Conservation (phyloP, 2,888 invertebrate species). For the Parthenolecanium corni region DNA sequence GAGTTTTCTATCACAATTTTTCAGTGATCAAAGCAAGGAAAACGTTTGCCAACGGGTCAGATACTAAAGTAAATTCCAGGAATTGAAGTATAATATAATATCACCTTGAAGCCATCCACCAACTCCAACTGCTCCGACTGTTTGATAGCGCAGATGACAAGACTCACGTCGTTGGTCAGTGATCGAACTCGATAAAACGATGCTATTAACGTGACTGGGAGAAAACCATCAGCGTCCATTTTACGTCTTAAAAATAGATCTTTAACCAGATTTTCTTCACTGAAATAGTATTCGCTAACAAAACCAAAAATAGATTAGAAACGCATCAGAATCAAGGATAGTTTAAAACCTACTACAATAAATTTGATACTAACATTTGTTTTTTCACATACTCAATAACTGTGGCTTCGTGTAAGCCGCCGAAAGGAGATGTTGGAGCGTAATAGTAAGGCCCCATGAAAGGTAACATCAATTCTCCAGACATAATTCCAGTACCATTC, state of each 20-base stretch:
- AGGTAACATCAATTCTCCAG: slow-evolving; percentile 41
- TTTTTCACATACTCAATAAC: slow-evolving; percentile 75
- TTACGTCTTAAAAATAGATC: slow-evolving; percentile 94
- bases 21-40: too few species aligned
- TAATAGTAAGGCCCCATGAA: slow-evolving; percentile 52
- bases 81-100: too few species aligned
- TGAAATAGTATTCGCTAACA: slow-evolving; percentile 94
- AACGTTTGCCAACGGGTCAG: too few species aligned
- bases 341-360: not conserved
- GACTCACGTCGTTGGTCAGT: slow-evolving; percentile 68
- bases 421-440: slow-evolving; percentile 45
- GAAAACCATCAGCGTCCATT: slow-evolving; percentile 89
- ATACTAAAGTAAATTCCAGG: too few species aligned
- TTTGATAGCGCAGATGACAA: slow-evolving; percentile 73
- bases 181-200: slow-evolving; percentile 89
- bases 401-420: slow-evolving; percentile 50
- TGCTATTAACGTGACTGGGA: slow-evolving; percentile 85
- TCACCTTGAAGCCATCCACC: slow-evolving; percentile 58
- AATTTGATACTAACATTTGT: slow-evolving; percentile 63
- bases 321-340: not conserved
- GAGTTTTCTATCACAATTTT: too few species aligned
- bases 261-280: slow-evolving; percentile 83
- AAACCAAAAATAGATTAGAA: not conserved
- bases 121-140: slow-evolving; percentile 62
- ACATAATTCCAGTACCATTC: slow-evolving; percentile 26